Percentiles rank a stretch among this genome's conserved stretches.
These are phyloP conservation scores for Australoheros scitulus DNA, from an alignment of 2,113 vertebrate genomes.

Conservation along the genomic window DNA sequence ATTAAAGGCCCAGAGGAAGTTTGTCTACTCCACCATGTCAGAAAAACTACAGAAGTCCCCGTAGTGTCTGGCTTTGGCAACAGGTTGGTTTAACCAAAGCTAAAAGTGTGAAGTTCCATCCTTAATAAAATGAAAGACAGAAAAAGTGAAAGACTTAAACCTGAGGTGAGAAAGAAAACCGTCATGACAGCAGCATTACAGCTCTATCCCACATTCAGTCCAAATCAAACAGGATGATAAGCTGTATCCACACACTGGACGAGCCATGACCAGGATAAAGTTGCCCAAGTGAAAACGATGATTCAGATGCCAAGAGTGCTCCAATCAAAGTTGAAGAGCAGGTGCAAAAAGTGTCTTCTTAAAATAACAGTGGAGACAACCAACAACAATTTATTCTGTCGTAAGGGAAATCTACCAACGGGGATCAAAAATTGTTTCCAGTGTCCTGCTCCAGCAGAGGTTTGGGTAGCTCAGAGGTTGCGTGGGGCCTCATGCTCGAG, in stretches of 20 bases:
- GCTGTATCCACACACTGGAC: constrained; percentile 21
- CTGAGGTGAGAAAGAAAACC: neutral
- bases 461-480: constrained; percentile 15
- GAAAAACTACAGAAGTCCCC: constrained; percentile 3
- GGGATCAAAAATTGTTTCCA: constrained; percentile 26
- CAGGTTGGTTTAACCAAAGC: constrained; percentile 49
- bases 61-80: neutral
- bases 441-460: constrained; percentile 26
- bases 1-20: neutral
- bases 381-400: neutral
- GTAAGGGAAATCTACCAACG: constrained; percentile 11
- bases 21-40: constrained; percentile 43
- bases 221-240: constrained; percentile 19
- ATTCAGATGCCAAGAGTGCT: neutral
- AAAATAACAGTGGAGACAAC: constrained; percentile 11
- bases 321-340: constrained; percentile 22
- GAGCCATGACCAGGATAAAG: constrained; percentile 24
- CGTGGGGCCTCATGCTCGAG: constrained; percentile 35
- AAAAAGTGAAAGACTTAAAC: neutral
- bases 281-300: constrained; percentile 5
- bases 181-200: constrained; percentile 24
- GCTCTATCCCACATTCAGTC: constrained; percentile 29
- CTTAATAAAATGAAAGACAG: constrained; percentile 16
- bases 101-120: constrained; percentile 62
- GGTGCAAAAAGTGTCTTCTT: constrained; percentile 11